Percentiles rank a stretch among this genome's conserved stretches.
Evolutionary conservation across 2,888 invertebrate species (phyloP).

Genomic region (Dusona sp.): DNA sequence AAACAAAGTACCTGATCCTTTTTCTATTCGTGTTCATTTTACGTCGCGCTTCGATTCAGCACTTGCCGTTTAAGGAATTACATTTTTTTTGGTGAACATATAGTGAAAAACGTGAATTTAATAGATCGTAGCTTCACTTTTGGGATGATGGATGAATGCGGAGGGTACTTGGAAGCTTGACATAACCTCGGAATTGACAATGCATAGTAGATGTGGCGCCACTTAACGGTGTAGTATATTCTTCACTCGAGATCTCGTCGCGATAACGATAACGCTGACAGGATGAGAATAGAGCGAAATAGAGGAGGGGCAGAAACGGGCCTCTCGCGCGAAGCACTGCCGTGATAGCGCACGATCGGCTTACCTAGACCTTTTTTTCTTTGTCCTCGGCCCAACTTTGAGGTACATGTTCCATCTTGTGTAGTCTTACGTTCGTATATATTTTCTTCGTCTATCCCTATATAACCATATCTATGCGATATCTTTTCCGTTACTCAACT

Average conservation of each 20-base stretch:
- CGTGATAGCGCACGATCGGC: slow-evolving; percentile 71
- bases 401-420: slow-evolving; percentile 42
- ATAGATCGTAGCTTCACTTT: slow-evolving; percentile 42
- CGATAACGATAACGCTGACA: slow-evolving; percentile 69
- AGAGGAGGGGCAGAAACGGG: neutral
- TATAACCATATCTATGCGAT: slow-evolving; percentile 5
- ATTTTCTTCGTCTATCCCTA: slow-evolving; percentile 19
- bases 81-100: neutral
- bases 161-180: slow-evolving; percentile 8
- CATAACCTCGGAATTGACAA: slow-evolving; percentile 39
- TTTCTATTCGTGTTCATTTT: neutral
- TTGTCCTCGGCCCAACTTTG: slow-evolving; percentile 45
- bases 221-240: slow-evolving; percentile 57
- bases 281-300: slow-evolving; percentile 45
- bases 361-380: slow-evolving; percentile 68
- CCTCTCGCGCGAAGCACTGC: slow-evolving; percentile 50
- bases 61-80: too few species aligned
- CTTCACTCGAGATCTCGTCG: slow-evolving; percentile 53
- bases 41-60: too few species aligned
- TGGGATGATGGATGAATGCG: slow-evolving; percentile 55
- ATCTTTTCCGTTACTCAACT: slow-evolving; percentile 9
- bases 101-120: slow-evolving; percentile 21
- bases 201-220: slow-evolving; percentile 32
- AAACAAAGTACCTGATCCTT: neutral
- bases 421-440: slow-evolving; percentile 42